Base-by-base conservation (phyloP, 2,797 vertebrate genomes). In the Onychomys leucogaster region DNA sequence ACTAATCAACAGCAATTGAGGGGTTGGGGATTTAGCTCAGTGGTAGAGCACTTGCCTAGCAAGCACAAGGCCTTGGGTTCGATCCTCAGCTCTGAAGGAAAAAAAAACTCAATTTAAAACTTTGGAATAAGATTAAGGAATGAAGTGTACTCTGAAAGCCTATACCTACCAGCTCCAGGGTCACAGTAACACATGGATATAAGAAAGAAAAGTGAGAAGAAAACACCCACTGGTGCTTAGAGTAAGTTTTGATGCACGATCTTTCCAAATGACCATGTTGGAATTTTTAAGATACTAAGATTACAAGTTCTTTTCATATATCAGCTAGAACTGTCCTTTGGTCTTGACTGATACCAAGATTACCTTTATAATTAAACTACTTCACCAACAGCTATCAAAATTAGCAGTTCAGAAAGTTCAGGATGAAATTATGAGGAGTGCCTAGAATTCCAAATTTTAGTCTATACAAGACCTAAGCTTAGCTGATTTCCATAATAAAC, bases 251-350 rank as follows among this genome's bases (percentile, higher is more conserved):
- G 57, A 65, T 49, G 6, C 4, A 63, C 1, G 34, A 43, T 75
- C 91, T 86, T 81, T 61, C 32, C 81, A 82, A 81, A 73, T 78
- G 21, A 29, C 67, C 90, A 92, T 37, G 23, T 32, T 63, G 2
- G 14, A 57, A 84, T 95, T 96, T 91, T 61, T 76, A 92, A 69
- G 27, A 81, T 41, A 89, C 17, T 89, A 92, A 91, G 9, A 81
- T 57, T 73, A 80, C 1, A 65, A 67, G 87, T 2, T 1, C 9
- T 41, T 87, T 78, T 65, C 41, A 76, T 8, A 1, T 88, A 1
- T 77, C 84, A 83, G 29, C 25, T 37, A 88, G 19, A 90, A 78
- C 29, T 84, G 6, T 12, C 41, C 23, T 55, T 3, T 81, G 43
- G 46, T 89, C n/a, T 93, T 85, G 5, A 69, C 14, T 75, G 0